Base-by-base conservation (phyloP, 2,888 invertebrate species). In the Schrankia costaestrigalis region DNA sequence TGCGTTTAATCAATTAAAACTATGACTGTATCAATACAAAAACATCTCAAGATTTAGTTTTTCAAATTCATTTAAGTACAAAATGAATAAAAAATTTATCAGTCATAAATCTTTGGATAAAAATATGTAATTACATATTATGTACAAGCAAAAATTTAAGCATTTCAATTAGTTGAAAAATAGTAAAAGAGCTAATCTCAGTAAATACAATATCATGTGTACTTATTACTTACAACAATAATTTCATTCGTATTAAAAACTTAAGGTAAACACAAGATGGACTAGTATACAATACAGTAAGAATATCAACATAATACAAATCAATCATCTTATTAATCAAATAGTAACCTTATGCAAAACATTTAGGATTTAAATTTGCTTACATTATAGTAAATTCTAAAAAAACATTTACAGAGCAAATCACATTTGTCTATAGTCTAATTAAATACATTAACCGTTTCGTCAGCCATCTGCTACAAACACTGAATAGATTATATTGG, bases 261-360 rank as follows among this genome's bases (percentile, higher is more conserved):
- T 51, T 57, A 53, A 60, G 53, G 33, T 59, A 64, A 71, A 71
- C 56, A 58, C 59, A 60, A 67, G 69, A 77, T 71, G 69, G 82
- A 83, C 82, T 82, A 82, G 82, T 74, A 70, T 74, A 71, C 56
- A 74, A 72, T 73, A 72, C 66, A 74, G 65, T 59, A 60, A 64
- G 61, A 69, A 67, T 41, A 55, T 46, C 51, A 63, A 56, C 49
- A 56, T 54, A 59, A 56, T 58, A 66, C 23, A 11, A 21, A 7
- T 52, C 56, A 54, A 56, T 41, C 52, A 60, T 55, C 46, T 42
- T 50, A 57, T 59, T 43, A 58, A 58, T 67, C 63, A 59, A 52
- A 56, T 55, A 55, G n/a, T 37, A 31, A 25, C 8, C n/a, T 26
- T 37, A 39, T 45, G 47, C 25, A 51, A 44, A 21, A 45, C n/a